Conservation (phyloP, 2,113 vertebrate genomes). For the Condylura cristata region DNA sequence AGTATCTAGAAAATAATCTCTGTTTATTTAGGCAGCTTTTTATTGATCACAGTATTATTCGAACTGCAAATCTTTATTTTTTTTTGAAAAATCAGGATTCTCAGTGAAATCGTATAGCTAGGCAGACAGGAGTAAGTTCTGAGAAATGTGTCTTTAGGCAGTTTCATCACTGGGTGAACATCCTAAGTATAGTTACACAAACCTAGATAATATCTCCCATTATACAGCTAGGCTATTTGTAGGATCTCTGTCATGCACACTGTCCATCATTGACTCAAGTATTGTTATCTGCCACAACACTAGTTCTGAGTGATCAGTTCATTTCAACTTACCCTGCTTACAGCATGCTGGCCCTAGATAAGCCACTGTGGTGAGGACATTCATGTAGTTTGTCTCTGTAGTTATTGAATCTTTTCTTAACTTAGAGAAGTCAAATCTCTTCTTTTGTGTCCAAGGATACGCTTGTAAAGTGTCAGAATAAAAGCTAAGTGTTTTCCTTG, state of each 20-base stretch:
- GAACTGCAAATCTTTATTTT: neutral
- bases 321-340: neutral
- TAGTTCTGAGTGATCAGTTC: neutral
- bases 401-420: neutral
- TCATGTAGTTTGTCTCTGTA: neutral
- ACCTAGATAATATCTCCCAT: neutral
- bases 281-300: too few species aligned
- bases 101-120: neutral
- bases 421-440: neutral
- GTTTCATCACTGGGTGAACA: neutral
- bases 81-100: constrained; percentile 17
- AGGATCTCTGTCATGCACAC: neutral
- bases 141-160: neutral
- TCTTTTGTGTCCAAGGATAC: neutral
- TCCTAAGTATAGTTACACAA: neutral
- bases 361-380: neutral
- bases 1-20: neutral
- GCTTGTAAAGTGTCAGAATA: neutral
- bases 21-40: neutral
- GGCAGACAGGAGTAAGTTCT: neutral
- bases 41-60: neutral
- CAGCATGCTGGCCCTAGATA: neutral
- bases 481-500: neutral
- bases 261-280: neutral
- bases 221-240: neutral